Base-by-base conservation (phyloP, 2,113 vertebrate genomes). In the Alligator sinensis region DNA sequence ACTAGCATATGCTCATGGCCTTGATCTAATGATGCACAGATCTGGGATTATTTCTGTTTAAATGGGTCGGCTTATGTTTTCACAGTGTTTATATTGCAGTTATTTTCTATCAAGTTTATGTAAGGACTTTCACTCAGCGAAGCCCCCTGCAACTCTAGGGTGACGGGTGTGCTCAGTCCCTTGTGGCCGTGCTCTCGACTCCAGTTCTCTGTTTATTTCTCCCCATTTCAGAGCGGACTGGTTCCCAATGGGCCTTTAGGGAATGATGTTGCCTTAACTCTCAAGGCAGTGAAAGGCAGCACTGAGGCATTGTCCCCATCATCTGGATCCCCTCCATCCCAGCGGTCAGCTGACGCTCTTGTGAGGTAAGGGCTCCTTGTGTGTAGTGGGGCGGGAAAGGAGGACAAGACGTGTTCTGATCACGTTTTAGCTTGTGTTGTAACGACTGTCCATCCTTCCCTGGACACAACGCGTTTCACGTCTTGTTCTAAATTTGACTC, bases 201-300 rank as follows among this genome's bases (percentile, higher is more conserved):
- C 88, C 76, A 70, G 8, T 87, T 89, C 80, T 38, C 68, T 86
- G 4, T 80, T 62, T 92, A 17, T 66, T 64, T 96, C 88, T 96
- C 88, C 91, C 80, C 57, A 15, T 96, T 97, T 89, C 98, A 99
- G 98, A 98, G 97, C 2, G 95, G 96, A 47, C 93, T 97, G 88
- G 92, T 98, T 97, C 97, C 98, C 91, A 99, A 98, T 17, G 98
- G 99, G 85, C 98, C 98, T 89, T 95, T 98, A 60, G 98, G 98
- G 95, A 96, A 94, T 58, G 98, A 98, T 5, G 22, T 80, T 9
- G 68, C 95, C 75, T 97, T 97, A 57, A 68, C 97, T 19, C 64
- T 96, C 93, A 98, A 98, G 97, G 93, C 94, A 80, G 90, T 97
- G 85, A 98, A 95, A 72, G 77, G 95, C 95, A 96, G 96, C 94